Percentiles rank a stretch among this genome's conserved stretches.
Conservation (phyloP, 2,888 invertebrate species). For the Drosophila ustulata region DNA sequence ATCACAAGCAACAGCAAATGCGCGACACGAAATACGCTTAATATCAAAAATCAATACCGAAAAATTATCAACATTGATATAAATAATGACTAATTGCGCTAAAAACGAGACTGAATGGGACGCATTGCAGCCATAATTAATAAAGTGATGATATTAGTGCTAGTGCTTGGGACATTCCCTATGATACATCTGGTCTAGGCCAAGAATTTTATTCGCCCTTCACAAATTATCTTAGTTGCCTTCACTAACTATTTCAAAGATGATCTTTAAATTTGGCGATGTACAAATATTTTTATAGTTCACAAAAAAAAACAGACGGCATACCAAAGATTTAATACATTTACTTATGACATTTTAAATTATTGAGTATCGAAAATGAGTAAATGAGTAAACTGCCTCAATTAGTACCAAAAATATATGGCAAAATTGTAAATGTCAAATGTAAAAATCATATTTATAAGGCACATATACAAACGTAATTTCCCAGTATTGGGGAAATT, state of each 20-base stretch:
- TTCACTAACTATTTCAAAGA: too few relatives aligned
- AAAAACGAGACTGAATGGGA: slow-evolving; percentile 71
- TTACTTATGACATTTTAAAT: too few relatives aligned
- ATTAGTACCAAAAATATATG: too few relatives aligned
- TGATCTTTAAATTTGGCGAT: too few relatives aligned
- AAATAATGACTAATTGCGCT: slow-evolving; percentile 81
- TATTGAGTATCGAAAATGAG: too few relatives aligned
- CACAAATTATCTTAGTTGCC: too few relatives aligned
- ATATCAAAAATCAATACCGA: slow-evolving; percentile 74
- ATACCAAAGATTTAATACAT: too few relatives aligned
- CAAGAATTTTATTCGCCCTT: too few relatives aligned
- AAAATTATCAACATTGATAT: slow-evolving; percentile 68
- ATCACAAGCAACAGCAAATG: slow-evolving; percentile 62
- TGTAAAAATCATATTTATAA: not conserved
- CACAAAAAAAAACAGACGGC: too few relatives aligned
- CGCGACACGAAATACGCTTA: slow-evolving; percentile 64
- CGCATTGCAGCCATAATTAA: slow-evolving; percentile 59
- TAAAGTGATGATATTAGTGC: slow-evolving; percentile 54
- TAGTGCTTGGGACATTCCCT: not conserved
- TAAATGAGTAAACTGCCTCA: too few relatives aligned
- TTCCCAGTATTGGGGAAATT: not conserved
- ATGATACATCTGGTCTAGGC: too few relatives aligned
- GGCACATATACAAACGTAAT: not conserved
- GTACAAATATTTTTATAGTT: too few relatives aligned
- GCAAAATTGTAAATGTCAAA: not conserved